Base-by-base conservation (phyloP, 2,888 invertebrate genomes). In the Campopleginae sp. region DNA sequence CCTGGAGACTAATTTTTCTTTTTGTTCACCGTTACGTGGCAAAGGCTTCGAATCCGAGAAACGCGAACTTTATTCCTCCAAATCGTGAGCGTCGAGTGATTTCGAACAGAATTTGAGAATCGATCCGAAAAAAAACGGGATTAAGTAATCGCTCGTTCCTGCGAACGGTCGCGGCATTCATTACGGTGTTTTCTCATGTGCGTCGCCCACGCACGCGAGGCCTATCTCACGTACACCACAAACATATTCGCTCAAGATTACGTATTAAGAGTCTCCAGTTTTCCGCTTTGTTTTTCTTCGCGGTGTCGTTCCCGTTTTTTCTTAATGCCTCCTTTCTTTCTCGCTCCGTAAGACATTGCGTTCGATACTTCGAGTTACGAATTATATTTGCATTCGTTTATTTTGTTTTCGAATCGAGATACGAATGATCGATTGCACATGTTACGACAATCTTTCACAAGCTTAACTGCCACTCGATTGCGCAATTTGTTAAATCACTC, bases 151-250 rank as follows among this genome's bases (percentile, higher is more conserved):
- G 42, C 74, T 70, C 42, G 63, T 82, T 75, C 51, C 42, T 42
- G 63, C 48, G 44, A n/a, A 63, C 77, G 68, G 33, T 81, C 61
- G 70, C 42, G n/a, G n/a, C 19, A 79, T 75, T 27, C 78, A 51
- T 86, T 78, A 71, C 66, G 70, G 70, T 81, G 79, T 78, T 84
- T 86, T 86, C 71, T 76, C 84, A 81, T 71, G 84, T 82, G 81
- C 81, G 65, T 75, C 81, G 78, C 51, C 80, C 76, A 79, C 65
- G 80, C 81, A 86, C 65, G 71, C 66, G 68, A 82, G 27, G 70
- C n/a, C 68, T 48, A 5, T 48, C 46, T 76, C 68, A 42, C 75
- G 74, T 63, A 84, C 31, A 46, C 81, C 58, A 31, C 19, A 44
- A 31, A 63, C 80, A 70, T 84, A 79, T 63, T 33, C 44, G 63